Evolutionary conservation across 2,888 invertebrate species (phyloP), one percentile per base, ranked within the genome.

Genomic region (Sinopyrophorus schimmeli): DNA sequence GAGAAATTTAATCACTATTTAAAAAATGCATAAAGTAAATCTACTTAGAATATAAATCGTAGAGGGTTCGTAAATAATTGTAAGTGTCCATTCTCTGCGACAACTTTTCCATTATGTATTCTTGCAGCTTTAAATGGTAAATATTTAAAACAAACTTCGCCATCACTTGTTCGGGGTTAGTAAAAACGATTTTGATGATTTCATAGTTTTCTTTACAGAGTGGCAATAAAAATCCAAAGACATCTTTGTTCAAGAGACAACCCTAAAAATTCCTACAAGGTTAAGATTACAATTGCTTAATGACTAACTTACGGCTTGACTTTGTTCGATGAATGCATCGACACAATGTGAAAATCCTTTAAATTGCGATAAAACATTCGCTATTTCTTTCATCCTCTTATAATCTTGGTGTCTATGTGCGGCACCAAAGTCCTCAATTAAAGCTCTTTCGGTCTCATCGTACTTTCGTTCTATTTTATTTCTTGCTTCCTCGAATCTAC

Each of bases 291-390:
- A 44, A 5, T 14, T 7, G 15, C 15, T 11, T 17, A 20, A 23
- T 20, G 5, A 26, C 35, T 41, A 39, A 47, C 72, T 73, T 76
- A 89, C 90, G 83, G 89, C 86, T 78, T 97, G 96, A 71, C 95
- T 92, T 60, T 95, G 92, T 68, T 96, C 95, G 64, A 99, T 97
- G 69, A 91, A 99, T 0, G 94, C 93, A 77, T 98, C 92, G 35
- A 99, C 86, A 74, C 97, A 98, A 60, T 94, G 91, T 0, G 92
- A 89, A 73, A 97, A 98, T 1, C 95, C 92, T 76, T 96, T 97
- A 68, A 99, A 99, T 66, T 97, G 92, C 0, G 92, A 90, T 63
- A 99, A 77, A 31, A 97, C 89, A 39, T 82, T 82, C 0, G 98
- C 96, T 55, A 97, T 84, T 63, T 92, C 89, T 65, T 91, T 94